These are phyloP conservation scores for Agrilus cyanescens DNA, from an alignment of 2,888 invertebrate genomes.

Conservation along the genomic window DNA sequence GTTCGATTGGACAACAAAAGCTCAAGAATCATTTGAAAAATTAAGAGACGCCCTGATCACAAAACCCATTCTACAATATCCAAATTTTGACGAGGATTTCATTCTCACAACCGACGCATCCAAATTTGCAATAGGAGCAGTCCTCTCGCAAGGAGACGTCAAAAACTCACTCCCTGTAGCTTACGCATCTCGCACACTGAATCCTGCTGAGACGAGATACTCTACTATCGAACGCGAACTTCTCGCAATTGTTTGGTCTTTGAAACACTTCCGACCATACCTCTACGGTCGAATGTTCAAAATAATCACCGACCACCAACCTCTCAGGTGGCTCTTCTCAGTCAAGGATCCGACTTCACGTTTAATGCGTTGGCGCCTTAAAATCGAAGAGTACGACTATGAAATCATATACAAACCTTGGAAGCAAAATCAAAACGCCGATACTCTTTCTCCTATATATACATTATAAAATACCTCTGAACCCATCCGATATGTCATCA, in stretches of 20 bases:
- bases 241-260: too few species aligned
- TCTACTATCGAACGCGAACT: too few species aligned
- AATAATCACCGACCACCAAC: slow-evolving; percentile 27
- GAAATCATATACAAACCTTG: slow-evolving; percentile 24
- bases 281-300: slow-evolving; percentile 26
- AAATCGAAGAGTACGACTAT: slow-evolving; percentile 25
- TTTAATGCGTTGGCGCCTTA: slow-evolving; percentile 23
- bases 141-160: slow-evolving; percentile 22
- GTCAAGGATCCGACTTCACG: slow-evolving; percentile 22
- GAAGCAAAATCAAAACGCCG: slow-evolving; percentile 21
- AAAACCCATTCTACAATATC: slow-evolving; percentile 14
- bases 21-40: too few species aligned
- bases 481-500: too few species aligned
- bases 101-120: slow-evolving; percentile 26
- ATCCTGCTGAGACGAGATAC: too few species aligned
- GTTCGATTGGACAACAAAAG: too few species aligned
- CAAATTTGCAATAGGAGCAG: slow-evolving; percentile 21
- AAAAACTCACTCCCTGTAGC: slow-evolving; percentile 25
- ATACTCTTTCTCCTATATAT: slow-evolving; percentile 17
- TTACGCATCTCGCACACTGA: slow-evolving; percentile 25
- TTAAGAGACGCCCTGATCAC: slow-evolving; percentile 9
- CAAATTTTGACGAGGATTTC: slow-evolving; percentile 20
- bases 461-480: too few species aligned
- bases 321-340: slow-evolving; percentile 25
- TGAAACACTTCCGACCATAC: slow-evolving; percentile 28